A percentile compares a stretch with the other conserved stretches of the same genome.
Evolutionary conservation across 2,888 invertebrate species (phyloP).

Genomic region (Plusia festucae): DNA sequence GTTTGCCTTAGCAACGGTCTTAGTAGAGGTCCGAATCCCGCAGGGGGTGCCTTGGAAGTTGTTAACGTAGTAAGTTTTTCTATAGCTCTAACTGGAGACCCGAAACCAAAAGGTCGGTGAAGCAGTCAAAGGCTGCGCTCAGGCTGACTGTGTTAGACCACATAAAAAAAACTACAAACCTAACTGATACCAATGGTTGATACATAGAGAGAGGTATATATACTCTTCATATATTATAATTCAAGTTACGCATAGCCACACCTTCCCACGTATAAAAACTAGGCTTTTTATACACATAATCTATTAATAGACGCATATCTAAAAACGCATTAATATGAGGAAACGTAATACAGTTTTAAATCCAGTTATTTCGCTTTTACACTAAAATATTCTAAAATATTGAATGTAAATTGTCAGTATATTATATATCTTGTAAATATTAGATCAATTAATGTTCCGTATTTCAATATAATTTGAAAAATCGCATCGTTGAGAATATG

Average conservation of each 20-base stretch:
- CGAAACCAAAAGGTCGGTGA: too few species aligned
- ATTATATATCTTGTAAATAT: background rate
- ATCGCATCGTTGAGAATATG: background rate
- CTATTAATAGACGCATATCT: background rate
- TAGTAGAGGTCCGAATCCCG: too few species aligned
- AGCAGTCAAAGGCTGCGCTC: too few species aligned
- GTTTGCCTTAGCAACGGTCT: too few species aligned
- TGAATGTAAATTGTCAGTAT: background rate
- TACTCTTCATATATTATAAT: too few species aligned
- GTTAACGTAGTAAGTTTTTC: too few species aligned
- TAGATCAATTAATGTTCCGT: background rate
- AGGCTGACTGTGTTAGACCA: too few species aligned
- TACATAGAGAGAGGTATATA: too few species aligned
- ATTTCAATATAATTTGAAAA: background rate
- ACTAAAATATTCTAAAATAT: background rate
- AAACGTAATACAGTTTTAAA: background rate
- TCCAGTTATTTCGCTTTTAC: background rate
- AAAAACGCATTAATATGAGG: background rate
- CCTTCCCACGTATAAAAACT: background rate
- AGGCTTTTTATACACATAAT: background rate
- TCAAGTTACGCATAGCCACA: background rate
- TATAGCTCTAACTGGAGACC: too few species aligned
- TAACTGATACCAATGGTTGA: too few species aligned
- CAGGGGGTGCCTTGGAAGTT: too few species aligned
- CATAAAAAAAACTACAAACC: too few species aligned